phyloP scores from a whole-genome alignment of 2,888 invertebrate genomes.

The Tubulanus polymorphus region DNA sequence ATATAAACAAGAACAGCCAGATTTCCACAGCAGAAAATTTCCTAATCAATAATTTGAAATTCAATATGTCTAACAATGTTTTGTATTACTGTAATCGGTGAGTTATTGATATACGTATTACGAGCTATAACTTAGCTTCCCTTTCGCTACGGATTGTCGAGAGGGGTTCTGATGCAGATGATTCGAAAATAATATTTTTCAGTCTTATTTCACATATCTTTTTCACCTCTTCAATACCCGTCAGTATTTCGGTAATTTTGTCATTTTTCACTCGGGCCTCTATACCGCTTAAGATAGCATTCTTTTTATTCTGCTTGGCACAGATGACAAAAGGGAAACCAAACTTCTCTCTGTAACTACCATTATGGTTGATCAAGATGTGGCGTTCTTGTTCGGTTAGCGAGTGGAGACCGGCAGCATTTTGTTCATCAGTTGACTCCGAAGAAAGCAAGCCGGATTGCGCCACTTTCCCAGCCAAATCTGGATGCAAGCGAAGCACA shows the following conservation, averaged over 20 bases:
- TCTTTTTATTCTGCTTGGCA: slow-evolving; percentile 31
- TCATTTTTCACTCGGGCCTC: slow-evolving; percentile 21
- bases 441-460: slow-evolving; percentile 19
- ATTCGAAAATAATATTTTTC: slow-evolving; percentile 22
- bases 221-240: slow-evolving; percentile 30
- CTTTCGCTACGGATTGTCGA: too few species aligned
- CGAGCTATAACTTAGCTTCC: too few species aligned
- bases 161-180: too few species aligned
- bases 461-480: slow-evolving; percentile 29
- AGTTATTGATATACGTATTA: too few species aligned
- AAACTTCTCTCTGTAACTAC: slow-evolving; percentile 27
- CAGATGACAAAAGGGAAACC: slow-evolving; percentile 36
- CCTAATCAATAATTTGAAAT: too few species aligned
- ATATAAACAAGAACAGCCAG: too few species aligned
- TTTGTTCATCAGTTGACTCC: slow-evolving; percentile 28
- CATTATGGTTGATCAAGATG: slow-evolving; percentile 22
- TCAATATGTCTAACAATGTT: too few species aligned
- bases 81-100: too few species aligned
- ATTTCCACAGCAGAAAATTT: too few species aligned
- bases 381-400: slow-evolving; percentile 22
- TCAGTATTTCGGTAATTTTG: slow-evolving; percentile 19
- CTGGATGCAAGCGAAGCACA: slow-evolving; percentile 30
- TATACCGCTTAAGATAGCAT: slow-evolving; percentile 26
- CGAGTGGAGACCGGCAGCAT: slow-evolving; percentile 23
- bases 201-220: slow-evolving; percentile 28